Evolutionary conservation across 2,888 invertebrate genomes (phyloP), one percentile per base, ranked within the genome.

Genomic region (Caenorhabditis afra): DNA sequence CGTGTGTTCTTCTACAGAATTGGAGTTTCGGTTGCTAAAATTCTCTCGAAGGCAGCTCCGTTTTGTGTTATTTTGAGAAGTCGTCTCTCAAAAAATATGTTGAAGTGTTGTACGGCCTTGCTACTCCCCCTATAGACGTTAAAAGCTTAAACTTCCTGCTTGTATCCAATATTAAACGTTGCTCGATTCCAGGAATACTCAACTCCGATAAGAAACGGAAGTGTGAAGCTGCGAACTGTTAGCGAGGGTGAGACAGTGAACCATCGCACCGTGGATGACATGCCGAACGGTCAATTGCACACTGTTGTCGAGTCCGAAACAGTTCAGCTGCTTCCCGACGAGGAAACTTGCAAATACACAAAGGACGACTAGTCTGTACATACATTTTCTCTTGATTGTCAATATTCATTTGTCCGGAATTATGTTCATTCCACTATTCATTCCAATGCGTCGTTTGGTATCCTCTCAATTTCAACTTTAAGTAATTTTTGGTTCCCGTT

Each of bases 271-370:
- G 50, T 49, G 1, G 22, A 50, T 10, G 5, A 29, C 7, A 7
- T 29, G 3, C 7, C 29, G 29, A 29, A 29, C 29, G 29, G 29
- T 7, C 29, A 74, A 22, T 44, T 39, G 1, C 16, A 68, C 20
- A 65, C 68, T 14, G 64, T 64, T 5, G 65, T 64, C 29, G 76
- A 77, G 52, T 45, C 64, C 23, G 76, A 77, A n/a, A 50, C 62
- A 3, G 53, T 58, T 4, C 39, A 58, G 8, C 35, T 77, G n/a
- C 29, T 76, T 1, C 64, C 73, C 29, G 57, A 57, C 5, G 22
- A 50, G 8, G 5, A 29, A n/a, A 18, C 39, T 14, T 41, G 22
- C 14, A 35, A 49, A 14, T 64, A 55, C 49, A 49, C n/a, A 0
- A 71, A 59, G 23, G 49, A 37, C 22, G 29, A 45, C 12, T 22